phyloP scores from a whole-genome alignment of 2,888 invertebrate genomes.

The Drosophila nr. perissopoda region DNA sequence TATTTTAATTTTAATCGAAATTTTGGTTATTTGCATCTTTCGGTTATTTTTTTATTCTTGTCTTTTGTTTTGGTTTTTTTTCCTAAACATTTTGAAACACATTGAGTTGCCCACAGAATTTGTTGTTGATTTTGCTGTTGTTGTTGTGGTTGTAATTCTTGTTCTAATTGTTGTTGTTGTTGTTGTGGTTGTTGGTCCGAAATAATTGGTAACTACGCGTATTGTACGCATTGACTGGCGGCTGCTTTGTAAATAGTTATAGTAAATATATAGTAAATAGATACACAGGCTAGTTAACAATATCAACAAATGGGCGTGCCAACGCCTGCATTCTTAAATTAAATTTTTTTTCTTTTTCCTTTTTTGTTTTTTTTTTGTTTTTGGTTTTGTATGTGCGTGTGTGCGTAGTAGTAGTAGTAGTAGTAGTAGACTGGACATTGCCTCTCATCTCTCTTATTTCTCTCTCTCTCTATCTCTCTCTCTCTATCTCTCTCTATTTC shows the following conservation, averaged over 20 bases:
- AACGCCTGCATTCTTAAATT: constrained; percentile 49
- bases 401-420: constrained; percentile 14
- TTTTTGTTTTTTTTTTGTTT: neutral
- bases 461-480: constrained; percentile 12
- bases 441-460: constrained; percentile 19
- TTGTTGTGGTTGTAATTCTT: constrained; percentile 5
- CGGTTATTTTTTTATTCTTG: constrained; percentile 1
- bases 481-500: constrained; percentile 4
- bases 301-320: constrained; percentile 63
- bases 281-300: constrained; percentile 72
- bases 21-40: constrained; percentile 18
- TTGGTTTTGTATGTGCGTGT: constrained; percentile 2
- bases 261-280: constrained; percentile 55
- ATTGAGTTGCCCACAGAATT: constrained; percentile 53
- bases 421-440: constrained; percentile 25
- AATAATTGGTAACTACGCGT: constrained; percentile 42
- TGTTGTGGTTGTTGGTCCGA: constrained; percentile 51
- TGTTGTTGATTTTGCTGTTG: constrained; percentile 13
- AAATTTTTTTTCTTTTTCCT: constrained; percentile 4
- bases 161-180: constrained; percentile 8
- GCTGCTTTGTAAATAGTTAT: constrained; percentile 56
- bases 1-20: constrained; percentile 14
- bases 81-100: constrained; percentile 42
- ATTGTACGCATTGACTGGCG: constrained; percentile 35
- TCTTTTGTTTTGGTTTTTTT: neutral